Evolutionary conservation across 2,797 vertebrate species (phyloP), one percentile per base, ranked within the genome.

Genomic region (Percopsis omiscomaycus): DNA sequence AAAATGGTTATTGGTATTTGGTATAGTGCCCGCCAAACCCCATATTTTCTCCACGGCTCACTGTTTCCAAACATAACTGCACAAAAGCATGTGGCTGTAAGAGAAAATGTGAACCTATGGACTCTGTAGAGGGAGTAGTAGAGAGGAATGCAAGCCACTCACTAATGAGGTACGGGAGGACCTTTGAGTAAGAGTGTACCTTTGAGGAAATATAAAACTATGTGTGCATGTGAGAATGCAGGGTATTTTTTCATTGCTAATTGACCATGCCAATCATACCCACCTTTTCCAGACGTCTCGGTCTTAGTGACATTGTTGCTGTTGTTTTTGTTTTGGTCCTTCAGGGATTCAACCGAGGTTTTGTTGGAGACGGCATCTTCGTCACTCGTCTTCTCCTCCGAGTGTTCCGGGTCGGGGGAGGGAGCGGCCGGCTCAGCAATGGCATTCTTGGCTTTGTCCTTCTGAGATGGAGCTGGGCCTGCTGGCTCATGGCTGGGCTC

Each of bases 291-390:
- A 28, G 54, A 11, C 3, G 0, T 60, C 66, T 46, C 66, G 14
- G 55, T 59, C 37, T 56, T 3, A 42, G 58, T 22, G 22, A 37
- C 15, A 28, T 71, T 84, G 81, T 85, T 87, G 75, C 80, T 88
- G 79, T 85, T 86, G 84, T 86, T 89, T 62, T 84, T 78, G 0
- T 88, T 86, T 3, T 64, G 42, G 47, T 87, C 88, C 80, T 82
- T 89, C 70, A 86, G 76, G 0, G 87, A 84, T 44, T 91, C 90
- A 64, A 75, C 75, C 0, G 86, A 87, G 10, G 85, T 91, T 66
- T 88, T 60, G 73, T 73, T 80, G 75, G 90, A 87, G 61, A 4
- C 28, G 0, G 0, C 1, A 5, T 53, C 69, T 58, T 88, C 77
- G 0, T 89, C 81, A 14, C 83, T 80, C 0, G 78, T 83, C 79